Evolutionary conservation across 2,888 invertebrate species (phyloP), one percentile per base, ranked within the genome.

Genomic region (Microctonus hyperodae): DNA sequence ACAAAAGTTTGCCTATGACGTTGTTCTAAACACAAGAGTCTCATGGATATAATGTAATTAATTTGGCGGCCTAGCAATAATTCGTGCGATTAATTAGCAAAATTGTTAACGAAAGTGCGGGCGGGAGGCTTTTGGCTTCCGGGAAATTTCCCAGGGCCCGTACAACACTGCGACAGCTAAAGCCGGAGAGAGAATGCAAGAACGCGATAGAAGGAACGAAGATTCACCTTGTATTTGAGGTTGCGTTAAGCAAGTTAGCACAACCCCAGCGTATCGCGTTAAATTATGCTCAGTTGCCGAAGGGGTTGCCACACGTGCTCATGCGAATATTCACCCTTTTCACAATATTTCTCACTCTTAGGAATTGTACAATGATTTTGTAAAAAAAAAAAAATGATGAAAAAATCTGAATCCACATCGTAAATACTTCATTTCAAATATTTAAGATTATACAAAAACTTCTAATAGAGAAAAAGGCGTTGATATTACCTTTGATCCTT

Each of bases 211-310:
- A 35, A 37, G 20, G 35, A 57, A 7, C 20, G 50, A 50, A 48
- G 33, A 60, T 28, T 31, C 53, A 48, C 44, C 67, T 48, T 67
- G 62, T 78, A 79, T 79, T 82, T 83, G 83, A 83, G 83, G 83
- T 83, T 80, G 76, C 78, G 79, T 79, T 83, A 83, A 83, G 80
- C 81, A 82, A 81, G 81, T 83, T 83, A 83, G 82, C 80, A 81
- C 80, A 79, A 83, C 82, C 83, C 80, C 79, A 78, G 73, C 81
- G 81, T 81, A 83, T 82, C 82, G 78, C 77, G 82, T 81, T 83
- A 82, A 83, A 83, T 83, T 83, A 81, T 81, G 80, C 80, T 78
- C 77, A 77, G 77, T n/a, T 77, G 79, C 74, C 73, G 78, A 76
- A 73, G 72, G 72, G 71, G 72, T 74, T 74, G 75, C 75, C 77